A percentile compares a stretch with the other conserved stretches of the same genome.
Conservation (phyloP, 2,888 invertebrate species). For the Morinoia aosen region DNA sequence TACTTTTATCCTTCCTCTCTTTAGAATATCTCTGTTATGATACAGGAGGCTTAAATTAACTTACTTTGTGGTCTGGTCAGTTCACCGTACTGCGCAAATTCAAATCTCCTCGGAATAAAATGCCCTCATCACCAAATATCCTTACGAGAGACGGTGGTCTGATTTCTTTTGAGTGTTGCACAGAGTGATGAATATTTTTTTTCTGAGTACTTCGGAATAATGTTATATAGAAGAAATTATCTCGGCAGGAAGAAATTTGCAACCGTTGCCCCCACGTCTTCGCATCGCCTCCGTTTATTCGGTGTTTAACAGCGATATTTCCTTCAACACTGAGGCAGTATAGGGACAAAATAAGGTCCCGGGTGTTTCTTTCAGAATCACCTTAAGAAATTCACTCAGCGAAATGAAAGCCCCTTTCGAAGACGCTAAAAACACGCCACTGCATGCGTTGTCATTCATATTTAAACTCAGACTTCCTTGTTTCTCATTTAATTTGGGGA, state of each 20-base stretch:
- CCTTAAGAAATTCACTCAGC: neutral
- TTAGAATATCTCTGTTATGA: no score
- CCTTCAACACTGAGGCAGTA: neutral
- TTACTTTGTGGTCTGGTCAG: no score
- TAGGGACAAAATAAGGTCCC: neutral
- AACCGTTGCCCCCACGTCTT: neutral
- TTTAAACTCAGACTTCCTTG: neutral
- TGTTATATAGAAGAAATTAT: neutral
- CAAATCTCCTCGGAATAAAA: no score
- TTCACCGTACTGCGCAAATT: no score
- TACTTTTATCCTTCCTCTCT: no score
- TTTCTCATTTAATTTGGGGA: conserved; percentile 48
- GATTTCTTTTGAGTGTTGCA: no score
- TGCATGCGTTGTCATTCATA: neutral
- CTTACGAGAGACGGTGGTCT: no score
- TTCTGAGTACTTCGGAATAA: no score
- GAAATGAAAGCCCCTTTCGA: neutral
- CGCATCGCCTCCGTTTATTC: neutral
- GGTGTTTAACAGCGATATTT: neutral
- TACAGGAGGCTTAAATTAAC: no score
- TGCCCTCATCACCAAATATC: no score
- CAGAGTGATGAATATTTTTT: no score
- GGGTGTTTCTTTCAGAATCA: neutral
- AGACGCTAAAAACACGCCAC: neutral
- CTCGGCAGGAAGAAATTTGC: neutral